These are phyloP conservation scores for Ylistrum balloti DNA, from an alignment of 1,140 invertebrate genomes.

Conservation along the genomic window DNA sequence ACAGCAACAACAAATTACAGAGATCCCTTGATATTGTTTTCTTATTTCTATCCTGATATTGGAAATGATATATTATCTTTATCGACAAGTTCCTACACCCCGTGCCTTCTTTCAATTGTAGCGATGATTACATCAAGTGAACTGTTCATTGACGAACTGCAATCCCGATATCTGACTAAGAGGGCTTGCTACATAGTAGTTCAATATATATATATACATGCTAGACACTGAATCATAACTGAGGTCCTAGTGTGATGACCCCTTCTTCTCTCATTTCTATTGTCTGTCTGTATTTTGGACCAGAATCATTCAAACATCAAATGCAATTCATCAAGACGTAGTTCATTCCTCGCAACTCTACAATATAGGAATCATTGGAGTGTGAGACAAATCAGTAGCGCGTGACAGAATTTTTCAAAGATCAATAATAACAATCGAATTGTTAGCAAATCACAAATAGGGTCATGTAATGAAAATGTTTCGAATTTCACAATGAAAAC, in stretches of 20 bases:
- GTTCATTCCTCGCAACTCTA: background rate
- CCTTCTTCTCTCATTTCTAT: background rate
- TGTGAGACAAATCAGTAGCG: background rate
- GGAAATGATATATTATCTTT: background rate
- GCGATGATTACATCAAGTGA: background rate
- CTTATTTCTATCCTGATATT: too few species aligned
- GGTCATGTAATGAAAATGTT: background rate
- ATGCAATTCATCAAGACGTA: background rate
- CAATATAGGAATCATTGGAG: background rate
- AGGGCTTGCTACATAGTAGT: background rate
- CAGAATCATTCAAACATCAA: constrained; percentile 12
- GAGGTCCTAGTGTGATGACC: background rate
- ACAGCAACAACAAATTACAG: too few species aligned
- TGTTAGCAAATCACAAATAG: background rate
- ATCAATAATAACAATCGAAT: constrained; percentile 7
- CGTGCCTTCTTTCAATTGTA: background rate
- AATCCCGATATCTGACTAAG: background rate
- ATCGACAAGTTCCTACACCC: background rate
- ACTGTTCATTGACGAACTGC: background rate
- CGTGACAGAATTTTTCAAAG: background rate
- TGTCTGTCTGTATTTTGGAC: background rate
- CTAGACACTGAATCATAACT: background rate
- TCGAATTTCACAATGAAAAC: background rate
- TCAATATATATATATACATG: background rate
- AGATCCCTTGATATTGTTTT: too few species aligned